phyloP scores from a whole-genome alignment of 2,797 vertebrate species.

The Oophaga sylvatica region DNA sequence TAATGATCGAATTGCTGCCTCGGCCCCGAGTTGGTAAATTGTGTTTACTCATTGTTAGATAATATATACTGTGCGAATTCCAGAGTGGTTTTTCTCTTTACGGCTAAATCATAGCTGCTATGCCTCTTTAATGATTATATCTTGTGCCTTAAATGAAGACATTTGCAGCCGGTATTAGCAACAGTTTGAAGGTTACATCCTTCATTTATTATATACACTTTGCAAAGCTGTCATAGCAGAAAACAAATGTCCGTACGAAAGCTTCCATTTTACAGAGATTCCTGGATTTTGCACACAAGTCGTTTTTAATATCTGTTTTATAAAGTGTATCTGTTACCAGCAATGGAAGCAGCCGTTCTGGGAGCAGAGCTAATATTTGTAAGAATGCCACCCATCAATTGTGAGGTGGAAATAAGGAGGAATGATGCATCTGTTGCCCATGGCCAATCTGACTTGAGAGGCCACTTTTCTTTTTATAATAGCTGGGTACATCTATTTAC shows the following conservation, averaged over 20 bases:
- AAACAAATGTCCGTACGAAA: constrained; percentile 50
- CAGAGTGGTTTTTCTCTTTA: constrained; percentile 24
- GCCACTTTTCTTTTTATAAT: background rate
- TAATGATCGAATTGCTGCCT: constrained; percentile 44
- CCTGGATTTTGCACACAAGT: constrained; percentile 13
- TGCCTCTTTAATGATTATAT: constrained; percentile 53
- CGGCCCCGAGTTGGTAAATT: constrained; percentile 46
- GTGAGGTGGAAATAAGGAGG: background rate
- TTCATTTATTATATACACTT: constrained; percentile 51
- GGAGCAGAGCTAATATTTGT: background rate
- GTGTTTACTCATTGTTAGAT: constrained; percentile 57
- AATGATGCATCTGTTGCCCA: background rate
- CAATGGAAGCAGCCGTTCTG: background rate
- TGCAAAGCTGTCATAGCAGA: constrained; percentile 49
- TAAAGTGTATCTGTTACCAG: constrained; percentile 1
- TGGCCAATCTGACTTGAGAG: background rate
- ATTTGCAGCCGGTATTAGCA: constrained; percentile 50
- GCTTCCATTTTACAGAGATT: constrained; percentile 19
- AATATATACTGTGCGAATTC: constrained; percentile 43
- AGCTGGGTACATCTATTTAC: background rate
- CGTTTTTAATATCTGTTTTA: constrained; percentile 27
- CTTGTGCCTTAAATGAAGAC: constrained; percentile 57
- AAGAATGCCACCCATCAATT: background rate
- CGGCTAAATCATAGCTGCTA: constrained; percentile 40
- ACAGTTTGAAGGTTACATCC: constrained; percentile 52